These are phyloP conservation scores for Cyrtodaria siliqua DNA, from an alignment of 2,888 invertebrate genomes.

Conservation along the genomic window DNA sequence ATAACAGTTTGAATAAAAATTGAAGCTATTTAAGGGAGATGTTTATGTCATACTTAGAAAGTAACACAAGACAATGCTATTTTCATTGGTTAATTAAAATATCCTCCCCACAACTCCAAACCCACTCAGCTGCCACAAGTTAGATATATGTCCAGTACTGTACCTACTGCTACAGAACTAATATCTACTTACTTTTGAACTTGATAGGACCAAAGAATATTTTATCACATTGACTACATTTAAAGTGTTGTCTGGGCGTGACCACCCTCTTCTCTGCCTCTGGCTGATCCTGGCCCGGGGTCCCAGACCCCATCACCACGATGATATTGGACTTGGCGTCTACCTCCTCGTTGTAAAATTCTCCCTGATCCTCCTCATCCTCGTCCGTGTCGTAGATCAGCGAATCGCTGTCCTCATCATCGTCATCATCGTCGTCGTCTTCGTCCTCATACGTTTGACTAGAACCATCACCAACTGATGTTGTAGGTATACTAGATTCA, in stretches of 20 bases:
- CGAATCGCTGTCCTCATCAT: too few species aligned
- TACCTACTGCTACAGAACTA: too few species aligned
- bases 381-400: conserved; percentile 45
- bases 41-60: too few species aligned
- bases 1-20: too few species aligned
- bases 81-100: too few species aligned
- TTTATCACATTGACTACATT: conserved; percentile 59
- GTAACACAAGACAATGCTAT: too few species aligned
- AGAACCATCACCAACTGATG: not conserved
- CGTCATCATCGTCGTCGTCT: conserved; percentile 47
- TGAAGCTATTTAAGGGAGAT: too few species aligned
- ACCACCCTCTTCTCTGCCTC: conserved; percentile 30
- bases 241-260: conserved; percentile 54
- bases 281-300: not conserved
- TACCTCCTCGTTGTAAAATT: conserved; percentile 5
- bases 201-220: conserved; percentile 63
- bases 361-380: conserved; percentile 41
- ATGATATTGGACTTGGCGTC: not conserved
- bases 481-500: too few species aligned
- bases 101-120: too few species aligned
- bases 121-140: too few species aligned
- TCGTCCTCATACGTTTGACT: not conserved
- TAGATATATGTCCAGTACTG: too few species aligned
- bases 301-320: not conserved
- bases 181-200: conserved; percentile 53